Percentiles rank a stretch among this genome's conserved stretches.
Conservation (phyloP, 2,797 vertebrate genomes). For the Taeniopygia guttata region DNA sequence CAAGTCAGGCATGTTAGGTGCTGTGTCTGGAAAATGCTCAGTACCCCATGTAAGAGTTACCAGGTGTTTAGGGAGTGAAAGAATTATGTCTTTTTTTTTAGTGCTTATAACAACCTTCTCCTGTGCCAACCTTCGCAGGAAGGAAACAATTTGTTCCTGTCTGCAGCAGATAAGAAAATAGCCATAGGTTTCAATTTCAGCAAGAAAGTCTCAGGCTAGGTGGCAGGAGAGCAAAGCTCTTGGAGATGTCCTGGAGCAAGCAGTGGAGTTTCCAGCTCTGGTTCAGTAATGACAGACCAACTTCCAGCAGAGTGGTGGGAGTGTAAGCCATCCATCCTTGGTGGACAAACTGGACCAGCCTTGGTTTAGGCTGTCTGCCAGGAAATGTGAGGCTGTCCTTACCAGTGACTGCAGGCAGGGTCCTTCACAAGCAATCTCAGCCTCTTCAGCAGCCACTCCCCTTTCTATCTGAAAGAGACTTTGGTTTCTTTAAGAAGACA, state of each 20-base stretch:
- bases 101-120: neutral
- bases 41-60: neutral
- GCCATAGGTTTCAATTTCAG: neutral
- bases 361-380: neutral
- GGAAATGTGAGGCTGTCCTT: neutral
- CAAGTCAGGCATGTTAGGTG: neutral
- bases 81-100: neutral
- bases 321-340: neutral
- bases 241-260: neutral
- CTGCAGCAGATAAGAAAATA: neutral
- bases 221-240: neutral
- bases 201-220: neutral
- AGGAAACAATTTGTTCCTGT: neutral
- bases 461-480: neutral
- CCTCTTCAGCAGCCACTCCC: neutral
- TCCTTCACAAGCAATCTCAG: neutral
- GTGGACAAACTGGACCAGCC: neutral
- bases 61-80: neutral
- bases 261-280: neutral
- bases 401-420: neutral
- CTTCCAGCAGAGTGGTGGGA: neutral
- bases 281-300: fast-evolving
- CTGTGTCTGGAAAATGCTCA: neutral
- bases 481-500: neutral
- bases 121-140: neutral